Base-by-base conservation (phyloP, 2,888 invertebrate genomes). In the Drosophila falleni region DNA sequence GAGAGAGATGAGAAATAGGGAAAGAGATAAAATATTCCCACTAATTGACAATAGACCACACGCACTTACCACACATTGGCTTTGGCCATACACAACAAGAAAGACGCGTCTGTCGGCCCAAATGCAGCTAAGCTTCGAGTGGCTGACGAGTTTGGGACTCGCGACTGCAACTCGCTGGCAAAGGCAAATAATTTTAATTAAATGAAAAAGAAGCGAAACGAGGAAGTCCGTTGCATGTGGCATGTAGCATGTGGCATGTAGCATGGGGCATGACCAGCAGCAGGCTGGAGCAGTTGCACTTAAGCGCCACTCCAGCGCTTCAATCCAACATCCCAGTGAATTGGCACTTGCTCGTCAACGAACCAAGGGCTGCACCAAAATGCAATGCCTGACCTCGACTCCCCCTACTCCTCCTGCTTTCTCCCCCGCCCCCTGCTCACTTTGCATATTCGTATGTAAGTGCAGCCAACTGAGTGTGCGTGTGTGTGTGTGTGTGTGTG, bases 271-370 rank as follows among this genome's bases (percentile, higher is more conserved):
- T 53, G 68, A 31, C 70, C 49, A 56, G 69, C 49, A 56, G 69
- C 49, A 58, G 59, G 70, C 55, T 62, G 67, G 46, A 74, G 77
- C 61, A 61, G 65, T 68, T 54, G 74, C 86, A 88, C 86, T 86
- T 86, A 84, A 80, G 84, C 87, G 81, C 78, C 84, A 85, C 84
- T 82, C 83, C 86, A 81, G 75, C 71, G 75, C 73, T 81, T 71
- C 65, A 87, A 74, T 87, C 76, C 85, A 65, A 80, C 86, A 87
- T 82, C 79, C 86, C 81, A 77, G 71, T 80, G 81, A 81, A 81
- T 81, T 81, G 80, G 75, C 78, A 88, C 86, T 87, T 87, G 87
- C 72, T 78, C 88, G 87, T 84, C 86, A 88, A 86, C 86, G 87
- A 81, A 78, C 81, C 88, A 86, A 84, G 67, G 84, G 71, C 80